Percentiles rank a stretch among this genome's conserved stretches.
Conservation (phyloP, 2,797 vertebrate genomes). For the Odontamblyopus lacepedii region DNA sequence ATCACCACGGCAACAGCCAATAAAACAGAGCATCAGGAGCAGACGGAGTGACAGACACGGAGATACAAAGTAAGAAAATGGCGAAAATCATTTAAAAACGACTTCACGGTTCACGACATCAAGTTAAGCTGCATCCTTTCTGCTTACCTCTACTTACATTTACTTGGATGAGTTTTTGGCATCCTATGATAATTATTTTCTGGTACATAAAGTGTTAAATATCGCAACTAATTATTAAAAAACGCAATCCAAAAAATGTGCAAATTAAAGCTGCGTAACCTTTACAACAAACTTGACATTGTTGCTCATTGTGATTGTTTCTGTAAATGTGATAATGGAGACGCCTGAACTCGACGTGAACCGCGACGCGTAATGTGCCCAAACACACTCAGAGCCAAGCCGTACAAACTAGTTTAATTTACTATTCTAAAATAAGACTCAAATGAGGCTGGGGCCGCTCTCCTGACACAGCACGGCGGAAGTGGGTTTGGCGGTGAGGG, state of each 20-base stretch:
- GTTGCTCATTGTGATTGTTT: conserved; percentile 1
- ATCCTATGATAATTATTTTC: no score
- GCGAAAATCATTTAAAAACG: no score
- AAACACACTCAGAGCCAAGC: conserved; percentile 20
- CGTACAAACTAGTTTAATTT: conserved; percentile 44
- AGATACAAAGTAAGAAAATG: no score
- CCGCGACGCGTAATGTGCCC: conserved; percentile 20
- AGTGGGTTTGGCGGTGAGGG: conserved; percentile 50
- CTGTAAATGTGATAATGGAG: conserved; percentile 23
- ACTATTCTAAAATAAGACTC: conserved; percentile 39
- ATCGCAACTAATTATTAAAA: conserved; percentile 12
- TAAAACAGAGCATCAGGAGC: no score
- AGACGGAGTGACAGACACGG: no score
- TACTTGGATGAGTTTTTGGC: background rate
- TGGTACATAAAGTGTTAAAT: conserved; percentile 19
- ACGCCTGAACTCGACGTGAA: conserved; percentile 10
- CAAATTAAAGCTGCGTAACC: conserved; percentile 11
- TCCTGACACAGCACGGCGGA: conserved; percentile 47
- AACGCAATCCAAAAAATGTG: conserved; percentile 17
- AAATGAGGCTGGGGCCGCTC: conserved; percentile 51
- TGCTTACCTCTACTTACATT: background rate
- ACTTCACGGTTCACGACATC: no score
- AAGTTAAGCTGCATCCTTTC: no score
- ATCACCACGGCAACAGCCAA: no score
- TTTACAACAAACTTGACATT: conserved; percentile 15